Evolutionary conservation across 1,140 invertebrate genomes (phyloP).

Genomic region (Drosophila cardini): DNA sequence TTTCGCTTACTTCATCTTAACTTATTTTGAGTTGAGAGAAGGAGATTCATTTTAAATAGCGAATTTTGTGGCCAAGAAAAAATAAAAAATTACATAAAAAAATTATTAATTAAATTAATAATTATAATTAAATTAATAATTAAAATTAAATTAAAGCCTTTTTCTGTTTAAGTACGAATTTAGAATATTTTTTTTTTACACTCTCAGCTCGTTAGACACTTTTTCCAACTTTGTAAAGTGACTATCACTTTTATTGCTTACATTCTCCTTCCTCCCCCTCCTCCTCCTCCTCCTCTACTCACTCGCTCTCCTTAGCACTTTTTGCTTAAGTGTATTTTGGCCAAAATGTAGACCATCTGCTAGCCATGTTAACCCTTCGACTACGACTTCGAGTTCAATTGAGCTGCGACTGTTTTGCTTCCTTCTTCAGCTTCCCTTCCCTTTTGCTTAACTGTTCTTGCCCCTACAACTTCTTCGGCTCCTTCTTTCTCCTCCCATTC

Average conservation of each 20-base stretch:
- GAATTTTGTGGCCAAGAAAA: too few species aligned
- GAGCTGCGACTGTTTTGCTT: slow-evolving; percentile 10
- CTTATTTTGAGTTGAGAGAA: too few species aligned
- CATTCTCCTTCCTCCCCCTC: background rate
- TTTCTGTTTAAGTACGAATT: too few species aligned
- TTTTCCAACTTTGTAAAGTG: background rate
- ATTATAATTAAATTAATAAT: too few species aligned
- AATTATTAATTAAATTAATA: too few species aligned
- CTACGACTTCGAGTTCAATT: slow-evolving; percentile 11
- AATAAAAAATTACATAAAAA: too few species aligned
- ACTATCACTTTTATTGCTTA: background rate
- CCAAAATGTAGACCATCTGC: slow-evolving; percentile 17
- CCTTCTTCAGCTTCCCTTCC: background rate
- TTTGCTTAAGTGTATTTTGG: background rate
- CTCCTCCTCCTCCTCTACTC: background rate
- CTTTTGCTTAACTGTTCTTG: background rate
- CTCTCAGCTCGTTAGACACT: background rate
- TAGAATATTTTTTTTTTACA: too few species aligned
- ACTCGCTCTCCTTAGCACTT: background rate
- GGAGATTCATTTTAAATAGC: too few species aligned
- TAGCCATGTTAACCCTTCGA: slow-evolving; percentile 12
- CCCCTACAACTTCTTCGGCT: background rate
- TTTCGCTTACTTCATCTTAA: too few species aligned
- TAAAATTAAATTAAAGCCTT: too few species aligned
- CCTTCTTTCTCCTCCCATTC: background rate